Percentiles rank a stretch among this genome's conserved stretches.
Evolutionary conservation across 92 coral and sea anemone species (phyloP).

Genomic region (Zoanthus solanderi): DNA sequence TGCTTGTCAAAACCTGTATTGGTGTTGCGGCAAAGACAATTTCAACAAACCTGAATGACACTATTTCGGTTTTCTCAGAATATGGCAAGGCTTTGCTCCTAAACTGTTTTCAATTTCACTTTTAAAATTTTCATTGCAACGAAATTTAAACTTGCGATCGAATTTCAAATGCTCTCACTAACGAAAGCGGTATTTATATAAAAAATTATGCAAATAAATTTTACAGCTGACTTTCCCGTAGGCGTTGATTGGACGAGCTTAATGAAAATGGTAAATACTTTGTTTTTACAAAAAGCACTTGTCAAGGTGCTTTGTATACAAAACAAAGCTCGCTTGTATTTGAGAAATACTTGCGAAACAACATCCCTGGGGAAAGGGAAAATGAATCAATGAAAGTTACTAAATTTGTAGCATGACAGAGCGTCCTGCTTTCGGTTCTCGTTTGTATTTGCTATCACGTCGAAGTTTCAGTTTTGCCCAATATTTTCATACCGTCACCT

Average conservation of each 20-base stretch:
- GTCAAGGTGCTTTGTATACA: constrained; percentile 13
- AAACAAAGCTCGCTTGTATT: neutral
- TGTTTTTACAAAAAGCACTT: constrained; percentile 31
- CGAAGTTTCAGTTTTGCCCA: neutral
- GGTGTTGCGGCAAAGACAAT: neutral
- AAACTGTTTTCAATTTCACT: neutral
- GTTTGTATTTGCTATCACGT: neutral
- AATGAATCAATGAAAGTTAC: neutral
- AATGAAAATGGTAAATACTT: constrained; percentile 7
- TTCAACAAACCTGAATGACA: neutral
- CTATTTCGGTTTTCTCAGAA: neutral
- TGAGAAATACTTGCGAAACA: constrained; percentile 29
- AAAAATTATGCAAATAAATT: constrained; percentile 28
- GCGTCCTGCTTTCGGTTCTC: neutral
- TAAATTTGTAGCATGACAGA: neutral
- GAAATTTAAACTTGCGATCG: constrained; percentile 5
- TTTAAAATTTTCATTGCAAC: neutral
- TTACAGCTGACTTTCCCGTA: constrained; percentile 12
- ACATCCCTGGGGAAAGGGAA: constrained; percentile 8
- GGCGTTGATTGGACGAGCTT: constrained; percentile 34
- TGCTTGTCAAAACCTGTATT: neutral
- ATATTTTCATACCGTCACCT: neutral
- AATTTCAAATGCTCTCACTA: neutral
- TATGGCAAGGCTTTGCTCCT: neutral
- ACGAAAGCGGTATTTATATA: constrained; percentile 24